Conservation (phyloP, 2,797 vertebrate genomes). For the Choloepus didactylus region DNA sequence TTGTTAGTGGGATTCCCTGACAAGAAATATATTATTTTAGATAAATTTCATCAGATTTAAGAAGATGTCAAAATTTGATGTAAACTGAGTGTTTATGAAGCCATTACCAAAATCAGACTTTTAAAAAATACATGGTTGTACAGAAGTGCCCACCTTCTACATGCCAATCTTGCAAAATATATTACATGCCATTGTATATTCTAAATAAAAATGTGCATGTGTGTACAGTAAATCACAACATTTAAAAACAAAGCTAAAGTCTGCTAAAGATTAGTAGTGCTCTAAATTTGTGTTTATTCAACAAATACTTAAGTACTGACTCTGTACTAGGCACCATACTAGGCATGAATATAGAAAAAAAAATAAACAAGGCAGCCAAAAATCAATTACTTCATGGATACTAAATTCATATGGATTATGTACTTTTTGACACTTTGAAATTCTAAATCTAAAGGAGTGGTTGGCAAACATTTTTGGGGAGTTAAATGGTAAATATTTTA, state of each 20-base stretch:
- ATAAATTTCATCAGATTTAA: background rate
- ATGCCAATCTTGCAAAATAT: background rate
- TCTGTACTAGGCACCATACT: background rate
- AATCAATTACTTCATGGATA: background rate
- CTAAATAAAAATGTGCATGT: background rate
- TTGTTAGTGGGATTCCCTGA: background rate
- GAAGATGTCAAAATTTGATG: background rate
- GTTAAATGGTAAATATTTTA: background rate
- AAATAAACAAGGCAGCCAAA: background rate
- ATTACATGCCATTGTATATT: background rate
- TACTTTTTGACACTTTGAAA: background rate
- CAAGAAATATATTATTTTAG: background rate
- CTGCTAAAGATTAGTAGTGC: background rate
- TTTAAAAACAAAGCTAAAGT: background rate
- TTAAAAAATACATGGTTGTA: background rate
- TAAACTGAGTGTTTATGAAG: background rate
- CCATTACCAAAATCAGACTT: background rate
- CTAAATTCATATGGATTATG: background rate
- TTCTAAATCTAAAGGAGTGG: background rate
- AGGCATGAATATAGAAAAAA: background rate
- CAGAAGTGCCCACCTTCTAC: background rate
- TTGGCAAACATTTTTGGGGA: background rate
- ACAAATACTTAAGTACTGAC: background rate
- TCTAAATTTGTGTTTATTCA: background rate
- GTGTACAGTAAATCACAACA: background rate